A percentile compares a stretch with the other conserved stretches of the same genome.
Evolutionary conservation across 2,797 vertebrate genomes (phyloP).

Genomic region (Aldrovandia affinis): DNA sequence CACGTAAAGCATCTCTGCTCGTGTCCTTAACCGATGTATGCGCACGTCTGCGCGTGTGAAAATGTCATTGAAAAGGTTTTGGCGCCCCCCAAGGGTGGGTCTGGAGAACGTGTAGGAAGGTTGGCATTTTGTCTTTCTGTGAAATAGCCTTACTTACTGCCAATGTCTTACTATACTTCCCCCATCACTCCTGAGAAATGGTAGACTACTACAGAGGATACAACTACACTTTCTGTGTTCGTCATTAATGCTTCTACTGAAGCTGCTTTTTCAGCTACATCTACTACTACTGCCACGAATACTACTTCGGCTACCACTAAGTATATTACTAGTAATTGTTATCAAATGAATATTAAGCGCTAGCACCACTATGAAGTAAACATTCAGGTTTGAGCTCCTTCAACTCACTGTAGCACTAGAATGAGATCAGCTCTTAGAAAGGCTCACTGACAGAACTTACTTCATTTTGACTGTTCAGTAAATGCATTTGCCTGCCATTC

Average conservation of each 20-base stretch:
- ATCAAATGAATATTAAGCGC: background rate
- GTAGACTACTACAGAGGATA: background rate
- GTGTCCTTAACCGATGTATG: background rate
- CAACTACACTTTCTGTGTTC: background rate
- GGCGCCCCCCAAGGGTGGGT: slow-evolving; percentile 47
- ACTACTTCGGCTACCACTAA: background rate
- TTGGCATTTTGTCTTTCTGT: background rate
- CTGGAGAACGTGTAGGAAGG: background rate
- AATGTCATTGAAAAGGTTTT: slow-evolving; percentile 37
- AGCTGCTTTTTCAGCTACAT: background rate
- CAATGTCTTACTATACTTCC: background rate
- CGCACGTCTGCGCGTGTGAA: background rate
- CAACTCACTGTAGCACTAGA: background rate
- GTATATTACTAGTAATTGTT: background rate
- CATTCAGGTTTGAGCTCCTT: too few relatives aligned
- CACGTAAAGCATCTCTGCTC: background rate
- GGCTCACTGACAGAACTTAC: background rate
- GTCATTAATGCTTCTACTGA: background rate
- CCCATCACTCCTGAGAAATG: background rate
- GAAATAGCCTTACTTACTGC: background rate
- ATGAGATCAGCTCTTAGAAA: background rate
- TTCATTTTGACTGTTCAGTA: background rate
- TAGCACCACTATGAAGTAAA: background rate
- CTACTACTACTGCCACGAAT: background rate
- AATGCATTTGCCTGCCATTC: background rate